Evolutionary conservation across 2,113 vertebrate genomes (phyloP), one percentile per base, ranked within the genome.

Genomic region (Rousettus leschenaultii): DNA sequence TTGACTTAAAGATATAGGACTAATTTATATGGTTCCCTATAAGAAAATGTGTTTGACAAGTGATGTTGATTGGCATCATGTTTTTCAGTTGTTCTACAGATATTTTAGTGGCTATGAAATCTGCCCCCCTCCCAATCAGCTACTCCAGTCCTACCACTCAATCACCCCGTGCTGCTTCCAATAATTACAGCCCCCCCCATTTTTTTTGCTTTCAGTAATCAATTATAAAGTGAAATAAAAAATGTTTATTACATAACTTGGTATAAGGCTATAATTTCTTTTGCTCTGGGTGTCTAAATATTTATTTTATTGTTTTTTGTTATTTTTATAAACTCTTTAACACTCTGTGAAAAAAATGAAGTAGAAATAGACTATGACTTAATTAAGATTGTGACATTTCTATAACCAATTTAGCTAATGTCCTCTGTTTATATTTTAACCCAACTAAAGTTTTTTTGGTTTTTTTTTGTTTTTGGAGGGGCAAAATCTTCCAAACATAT

Each of bases 351-450:
- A 92, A 89, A 91, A 9, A 80, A 91, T 74, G 66, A 84, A 12
- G 45, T 80, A 83, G 79, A 94, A 96, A 73, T 94, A 40, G 90
- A 74, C 38, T 45, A 74, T 73, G 88, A 30, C 4, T 94, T 95
- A 70, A 65, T 66, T 70, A 77, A 90, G 7, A 33, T 63, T 19
- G 3, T 68, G 33, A 28, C 15, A 74, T 93, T 87, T 85, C 86
- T 91, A 13, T 71, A 48, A 89, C 35, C 12, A 61, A 30, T 43
- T 83, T 78, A 61, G 59, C 30, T 85, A 71, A n/a, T 57, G 4
- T 45, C 53, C 61, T 92, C 33, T 85, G 35, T 48, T 73, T 88
- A n/a, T 70, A 86, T 86, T 92, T 77, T 66, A n/a, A 12, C 38
- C 6, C 61, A 11, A 65, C 9, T 79, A 51, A 82, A 92, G 35